Conservation (phyloP, 2,888 invertebrate genomes). For the Myopa testacea region DNA sequence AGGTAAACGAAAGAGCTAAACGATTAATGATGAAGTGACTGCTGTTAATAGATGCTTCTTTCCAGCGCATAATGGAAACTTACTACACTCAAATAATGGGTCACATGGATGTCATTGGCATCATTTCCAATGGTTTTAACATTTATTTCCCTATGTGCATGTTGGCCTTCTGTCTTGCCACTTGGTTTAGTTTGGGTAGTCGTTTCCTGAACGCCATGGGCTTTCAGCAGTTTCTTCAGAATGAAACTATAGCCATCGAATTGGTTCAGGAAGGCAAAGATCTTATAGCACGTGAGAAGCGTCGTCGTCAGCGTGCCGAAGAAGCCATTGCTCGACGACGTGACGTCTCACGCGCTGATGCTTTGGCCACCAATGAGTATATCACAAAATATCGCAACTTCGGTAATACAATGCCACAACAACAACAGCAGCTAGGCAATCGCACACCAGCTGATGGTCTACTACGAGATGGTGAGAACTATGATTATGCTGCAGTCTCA, state of each 20-base stretch:
- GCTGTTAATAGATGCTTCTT: not conserved
- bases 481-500: constrained; percentile 76
- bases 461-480: constrained; percentile 79
- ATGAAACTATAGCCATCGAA: constrained; percentile 93
- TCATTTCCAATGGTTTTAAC: constrained; percentile 98
- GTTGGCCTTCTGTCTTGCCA: constrained; percentile 90
- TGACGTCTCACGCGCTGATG: constrained; percentile 63
- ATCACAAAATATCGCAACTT: constrained; percentile 59
- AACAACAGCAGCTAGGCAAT: constrained; percentile 19
- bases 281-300: constrained; percentile 88
- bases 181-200: constrained; percentile 93
- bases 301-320: constrained; percentile 83
- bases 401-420: constrained; percentile 38
- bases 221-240: constrained; percentile 96
- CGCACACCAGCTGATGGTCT: constrained; percentile 72
- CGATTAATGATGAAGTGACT: not conserved
- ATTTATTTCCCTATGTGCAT: constrained; percentile 99
- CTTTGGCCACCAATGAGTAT: constrained; percentile 53
- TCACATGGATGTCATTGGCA: constrained; percentile 97
- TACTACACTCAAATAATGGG: constrained; percentile 99
- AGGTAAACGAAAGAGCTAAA: constrained; percentile 52
- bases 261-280: constrained; percentile 94
- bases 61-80: constrained; percentile 81
- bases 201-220: constrained; percentile 90
- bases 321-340: constrained; percentile 80